Conservation (phyloP, 2,888 invertebrate genomes). For the Dicyrtoma fusca region DNA sequence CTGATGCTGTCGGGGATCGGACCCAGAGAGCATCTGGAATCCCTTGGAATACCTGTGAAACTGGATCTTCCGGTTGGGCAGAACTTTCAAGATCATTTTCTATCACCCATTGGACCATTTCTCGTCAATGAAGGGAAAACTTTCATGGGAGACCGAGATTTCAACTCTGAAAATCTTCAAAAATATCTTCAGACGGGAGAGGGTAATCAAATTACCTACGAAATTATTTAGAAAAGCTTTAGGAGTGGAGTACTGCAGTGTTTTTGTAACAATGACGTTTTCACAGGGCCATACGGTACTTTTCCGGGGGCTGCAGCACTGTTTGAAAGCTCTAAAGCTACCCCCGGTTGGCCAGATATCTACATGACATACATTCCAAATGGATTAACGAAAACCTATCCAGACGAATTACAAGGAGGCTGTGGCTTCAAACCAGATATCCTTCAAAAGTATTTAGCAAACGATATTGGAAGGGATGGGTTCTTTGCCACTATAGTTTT, state of each 20-base stretch:
- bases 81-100: conserved; percentile 50
- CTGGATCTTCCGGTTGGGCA: conserved; percentile 45
- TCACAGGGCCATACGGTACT: not conserved
- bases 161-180: conserved; percentile 5
- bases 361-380: conserved; percentile 35
- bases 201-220: no score
- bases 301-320: not conserved
- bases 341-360: conserved; percentile 47
- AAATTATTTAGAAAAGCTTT: no score
- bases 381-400: not conserved
- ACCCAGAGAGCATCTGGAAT: conserved; percentile 40
- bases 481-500: conserved; percentile 45
- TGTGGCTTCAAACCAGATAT: conserved; percentile 42
- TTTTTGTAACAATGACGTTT: no score
- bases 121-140: conserved; percentile 41
- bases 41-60: conserved; percentile 36
- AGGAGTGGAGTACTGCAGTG: no score
- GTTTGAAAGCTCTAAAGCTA: not conserved
- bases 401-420: not conserved
- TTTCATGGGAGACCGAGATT: conserved; percentile 44
- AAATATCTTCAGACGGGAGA: not conserved
- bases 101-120: conserved; percentile 43
- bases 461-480: conserved; percentile 45
- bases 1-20: conserved; percentile 52
- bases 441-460: conserved; percentile 43